Conservation (phyloP, 2,113 vertebrate genomes). For the Paracanthobrama guichenoti region DNA sequence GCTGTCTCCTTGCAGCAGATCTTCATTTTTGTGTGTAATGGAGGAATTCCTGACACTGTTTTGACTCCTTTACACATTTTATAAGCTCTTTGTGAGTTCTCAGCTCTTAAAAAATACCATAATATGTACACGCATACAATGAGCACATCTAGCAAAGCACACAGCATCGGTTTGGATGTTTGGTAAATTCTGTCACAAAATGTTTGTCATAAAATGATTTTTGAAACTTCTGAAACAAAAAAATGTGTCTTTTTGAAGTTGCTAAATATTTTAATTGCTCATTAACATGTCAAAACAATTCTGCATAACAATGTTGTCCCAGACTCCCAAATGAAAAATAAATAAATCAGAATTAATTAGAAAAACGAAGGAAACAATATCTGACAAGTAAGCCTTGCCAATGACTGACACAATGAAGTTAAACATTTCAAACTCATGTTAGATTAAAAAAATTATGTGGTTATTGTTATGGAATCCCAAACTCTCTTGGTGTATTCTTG, state of each 20-base stretch:
- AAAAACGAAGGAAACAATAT: constrained; percentile 23
- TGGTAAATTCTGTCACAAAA: too few species aligned
- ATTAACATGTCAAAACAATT: constrained; percentile 44
- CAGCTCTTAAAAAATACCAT: too few species aligned
- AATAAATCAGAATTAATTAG: constrained; percentile 22
- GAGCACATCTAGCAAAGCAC: too few species aligned
- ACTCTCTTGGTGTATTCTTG: constrained; percentile 31
- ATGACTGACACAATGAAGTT: constrained; percentile 26
- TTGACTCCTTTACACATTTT: too few species aligned
- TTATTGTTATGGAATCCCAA: constrained; percentile 38
- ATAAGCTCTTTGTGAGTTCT: too few species aligned
- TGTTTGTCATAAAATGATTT: not conserved
- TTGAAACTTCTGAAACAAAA: constrained; percentile 13
- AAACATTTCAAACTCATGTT: constrained; percentile 10
- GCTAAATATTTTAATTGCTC: constrained; percentile 9
- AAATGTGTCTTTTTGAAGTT: not conserved
- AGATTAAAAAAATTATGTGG: constrained; percentile 20
- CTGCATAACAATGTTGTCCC: not conserved
- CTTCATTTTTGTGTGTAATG: too few species aligned
- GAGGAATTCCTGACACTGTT: too few species aligned
- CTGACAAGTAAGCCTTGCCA: constrained; percentile 3
- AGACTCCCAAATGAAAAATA: not conserved
- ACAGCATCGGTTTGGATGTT: too few species aligned
- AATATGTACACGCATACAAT: too few species aligned
- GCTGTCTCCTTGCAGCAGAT: too few species aligned